These are phyloP conservation scores for Butastur rufipennis DNA, from an alignment of 2,113 vertebrate species.

Conservation along the genomic window DNA sequence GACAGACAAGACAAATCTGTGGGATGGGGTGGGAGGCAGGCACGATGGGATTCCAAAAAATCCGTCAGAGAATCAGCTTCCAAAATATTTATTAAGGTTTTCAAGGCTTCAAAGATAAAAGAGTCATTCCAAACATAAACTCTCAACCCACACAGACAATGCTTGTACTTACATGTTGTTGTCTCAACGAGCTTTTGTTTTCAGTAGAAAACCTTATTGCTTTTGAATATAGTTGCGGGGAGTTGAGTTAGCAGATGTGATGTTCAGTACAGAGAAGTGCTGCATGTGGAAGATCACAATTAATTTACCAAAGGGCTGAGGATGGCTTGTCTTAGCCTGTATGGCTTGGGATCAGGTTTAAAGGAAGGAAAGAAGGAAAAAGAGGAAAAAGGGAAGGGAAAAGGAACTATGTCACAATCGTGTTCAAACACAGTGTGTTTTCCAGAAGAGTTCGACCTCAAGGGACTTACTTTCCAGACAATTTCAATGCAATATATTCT, in stretches of 20 bases:
- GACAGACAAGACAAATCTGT: not conserved
- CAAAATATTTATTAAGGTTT: slow-evolving; percentile 26
- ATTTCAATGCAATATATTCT: not conserved
- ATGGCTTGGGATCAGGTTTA: not conserved
- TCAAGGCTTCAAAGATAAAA: slow-evolving; percentile 9
- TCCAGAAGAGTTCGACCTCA: not conserved
- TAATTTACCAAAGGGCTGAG: not conserved
- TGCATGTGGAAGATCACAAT: not conserved
- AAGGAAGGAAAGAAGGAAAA: not conserved
- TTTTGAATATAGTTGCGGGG: not conserved
- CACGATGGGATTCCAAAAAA: not conserved
- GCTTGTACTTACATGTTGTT: not conserved
- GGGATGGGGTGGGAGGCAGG: not conserved
- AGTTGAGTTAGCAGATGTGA: not conserved
- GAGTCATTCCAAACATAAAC: not conserved
- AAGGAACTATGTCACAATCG: not conserved
- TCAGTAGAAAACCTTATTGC: not conserved
- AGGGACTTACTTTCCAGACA: not conserved
- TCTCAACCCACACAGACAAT: not conserved
- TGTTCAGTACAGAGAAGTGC: not conserved
- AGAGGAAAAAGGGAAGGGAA: not conserved
- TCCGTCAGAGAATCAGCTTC: not conserved
- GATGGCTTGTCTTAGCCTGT: not conserved
- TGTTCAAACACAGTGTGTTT: not conserved
- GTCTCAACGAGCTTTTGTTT: not conserved